phyloP scores from a whole-genome alignment of 2,113 vertebrate genomes.

The Strigops habroptila region DNA sequence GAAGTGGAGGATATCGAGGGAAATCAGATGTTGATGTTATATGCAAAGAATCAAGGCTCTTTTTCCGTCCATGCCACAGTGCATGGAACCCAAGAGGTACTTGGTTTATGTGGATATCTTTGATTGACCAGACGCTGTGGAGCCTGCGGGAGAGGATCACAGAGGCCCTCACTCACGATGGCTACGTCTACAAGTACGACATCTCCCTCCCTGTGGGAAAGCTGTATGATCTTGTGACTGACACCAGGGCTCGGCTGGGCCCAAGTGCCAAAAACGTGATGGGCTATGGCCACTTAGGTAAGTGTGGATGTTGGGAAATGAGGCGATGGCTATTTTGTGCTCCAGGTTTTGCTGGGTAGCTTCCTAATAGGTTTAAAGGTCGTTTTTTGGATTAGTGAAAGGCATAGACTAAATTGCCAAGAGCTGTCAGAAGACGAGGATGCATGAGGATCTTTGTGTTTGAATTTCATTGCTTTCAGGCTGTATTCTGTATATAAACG shows the following conservation, averaged over 20 bases:
- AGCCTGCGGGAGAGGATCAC: conserved; percentile 90
- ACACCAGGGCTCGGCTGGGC: conserved; percentile 79
- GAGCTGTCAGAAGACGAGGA: not conserved
- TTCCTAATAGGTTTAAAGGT: not conserved
- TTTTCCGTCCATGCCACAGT: not conserved
- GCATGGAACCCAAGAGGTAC: not conserved
- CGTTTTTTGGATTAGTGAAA: not conserved
- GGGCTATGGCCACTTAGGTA: conserved; percentile 94
- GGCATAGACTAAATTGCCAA: not conserved
- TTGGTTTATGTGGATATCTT: not conserved
- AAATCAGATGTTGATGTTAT: not conserved
- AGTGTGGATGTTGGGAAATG: conserved; percentile 31
- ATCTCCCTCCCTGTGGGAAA: conserved; percentile 85
- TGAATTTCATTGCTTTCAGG: not conserved
- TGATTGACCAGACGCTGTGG: conserved; percentile 80
- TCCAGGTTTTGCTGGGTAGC: not conserved
- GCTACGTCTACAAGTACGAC: conserved; percentile 91
- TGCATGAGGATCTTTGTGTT: not conserved
- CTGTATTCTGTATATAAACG: not conserved
- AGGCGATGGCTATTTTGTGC: not conserved
- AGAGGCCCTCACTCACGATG: conserved; percentile 85
- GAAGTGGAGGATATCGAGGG: not conserved
- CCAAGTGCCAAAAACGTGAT: conserved; percentile 81
- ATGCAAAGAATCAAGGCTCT: not conserved
- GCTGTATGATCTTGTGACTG: conserved; percentile 87